These are phyloP conservation scores for Athene noctua DNA, from an alignment of 2,113 vertebrate species.

Conservation along the genomic window DNA sequence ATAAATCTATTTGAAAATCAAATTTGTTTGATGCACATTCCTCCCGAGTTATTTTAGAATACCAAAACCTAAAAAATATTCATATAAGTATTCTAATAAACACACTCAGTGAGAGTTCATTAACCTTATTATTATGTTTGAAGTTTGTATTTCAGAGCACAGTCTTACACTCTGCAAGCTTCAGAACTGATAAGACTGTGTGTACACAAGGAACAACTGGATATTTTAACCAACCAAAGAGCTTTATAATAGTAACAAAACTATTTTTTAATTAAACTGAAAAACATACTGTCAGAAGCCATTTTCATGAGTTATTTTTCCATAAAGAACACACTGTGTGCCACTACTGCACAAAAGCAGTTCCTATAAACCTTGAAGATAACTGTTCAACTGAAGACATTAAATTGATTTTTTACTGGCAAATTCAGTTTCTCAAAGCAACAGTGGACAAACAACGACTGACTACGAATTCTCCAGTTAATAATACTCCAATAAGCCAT, in stretches of 20 bases:
- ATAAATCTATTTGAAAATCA: constrained; percentile 12
- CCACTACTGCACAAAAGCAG: not conserved
- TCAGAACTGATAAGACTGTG: not conserved
- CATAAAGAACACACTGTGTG: not conserved
- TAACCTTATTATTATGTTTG: not conserved
- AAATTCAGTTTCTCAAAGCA: constrained; percentile 1
- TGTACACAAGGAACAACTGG: not conserved
- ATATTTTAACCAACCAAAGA: not conserved
- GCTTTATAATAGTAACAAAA: not conserved
- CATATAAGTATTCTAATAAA: not conserved
- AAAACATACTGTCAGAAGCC: not conserved
- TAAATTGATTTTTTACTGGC: not conserved
- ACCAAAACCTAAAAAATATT: constrained; percentile 9
- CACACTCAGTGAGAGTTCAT: not conserved
- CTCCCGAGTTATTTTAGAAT: not conserved
- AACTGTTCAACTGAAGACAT: not conserved
- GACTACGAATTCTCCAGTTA: not conserved
- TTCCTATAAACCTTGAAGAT: not conserved
- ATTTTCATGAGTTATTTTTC: not conserved
- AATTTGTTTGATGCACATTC: not conserved
- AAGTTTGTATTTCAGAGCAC: not conserved
- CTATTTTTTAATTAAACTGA: not conserved
- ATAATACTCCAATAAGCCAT: not conserved
- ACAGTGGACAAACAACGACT: not conserved
- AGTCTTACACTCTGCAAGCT: not conserved